A percentile compares a stretch with the other conserved stretches of the same genome.
Conservation (phyloP, 37 sponge, comb jelly and placozoan species). For the Axinella damicornis region DNA sequence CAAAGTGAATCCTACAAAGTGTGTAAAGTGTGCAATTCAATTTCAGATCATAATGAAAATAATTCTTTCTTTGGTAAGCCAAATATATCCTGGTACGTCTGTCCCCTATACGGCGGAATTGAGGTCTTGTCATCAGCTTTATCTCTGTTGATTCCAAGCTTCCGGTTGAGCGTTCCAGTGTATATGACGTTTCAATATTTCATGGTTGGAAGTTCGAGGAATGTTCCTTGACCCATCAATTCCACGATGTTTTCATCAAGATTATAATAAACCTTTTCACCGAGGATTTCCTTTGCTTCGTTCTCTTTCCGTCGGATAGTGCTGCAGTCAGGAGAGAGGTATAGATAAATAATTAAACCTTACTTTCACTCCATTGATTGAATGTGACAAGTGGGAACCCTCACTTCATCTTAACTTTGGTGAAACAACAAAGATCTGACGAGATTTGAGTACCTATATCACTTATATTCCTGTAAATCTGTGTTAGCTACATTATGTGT, state of each 20-base stretch:
- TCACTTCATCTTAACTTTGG: too few relatives aligned
- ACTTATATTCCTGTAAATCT: too few relatives aligned
- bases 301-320: constrained; percentile 18
- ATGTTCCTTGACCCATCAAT: constrained; percentile 15
- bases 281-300: constrained; percentile 38
- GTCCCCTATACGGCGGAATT: constrained; percentile 19
- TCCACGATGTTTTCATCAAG: constrained; percentile 20
- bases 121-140: background rate
- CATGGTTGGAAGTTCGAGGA: background rate
- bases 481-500: too few relatives aligned
- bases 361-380: background rate
- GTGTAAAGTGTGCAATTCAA: too few relatives aligned
- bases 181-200: background rate
- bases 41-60: too few relatives aligned
- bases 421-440: too few relatives aligned
- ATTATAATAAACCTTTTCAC: constrained; percentile 13
- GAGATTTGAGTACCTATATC: too few relatives aligned
- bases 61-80: too few relatives aligned
- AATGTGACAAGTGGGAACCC: too few relatives aligned
- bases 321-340: background rate
- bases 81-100: constrained; percentile 26
- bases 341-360: background rate
- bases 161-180: too few relatives aligned
- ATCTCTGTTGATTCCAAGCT: background rate
- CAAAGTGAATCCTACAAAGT: too few relatives aligned